phyloP scores from a whole-genome alignment of 2,888 invertebrate species.

The Boloria euphrosyne region DNA sequence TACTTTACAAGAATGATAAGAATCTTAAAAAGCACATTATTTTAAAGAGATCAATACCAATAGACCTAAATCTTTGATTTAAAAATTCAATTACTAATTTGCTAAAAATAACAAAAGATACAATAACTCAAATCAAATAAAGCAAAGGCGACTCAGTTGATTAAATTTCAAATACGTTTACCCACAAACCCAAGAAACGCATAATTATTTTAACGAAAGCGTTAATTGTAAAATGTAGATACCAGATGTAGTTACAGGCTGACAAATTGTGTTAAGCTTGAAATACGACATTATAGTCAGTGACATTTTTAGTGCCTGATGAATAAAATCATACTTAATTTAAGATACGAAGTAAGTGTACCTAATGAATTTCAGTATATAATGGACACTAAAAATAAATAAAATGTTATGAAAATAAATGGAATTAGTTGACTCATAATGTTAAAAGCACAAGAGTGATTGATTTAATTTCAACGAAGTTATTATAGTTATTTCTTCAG shows the following conservation, averaged over 20 bases:
- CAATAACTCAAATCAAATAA: conserved; percentile 14
- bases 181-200: conserved; percentile 1
- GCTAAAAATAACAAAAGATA: neutral
- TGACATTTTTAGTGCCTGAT: conserved; percentile 53
- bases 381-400: neutral
- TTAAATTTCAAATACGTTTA: conserved; percentile 7
- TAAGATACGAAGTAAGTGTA: conserved; percentile 2
- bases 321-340: conserved; percentile 14
- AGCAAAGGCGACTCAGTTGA: conserved; percentile 4
- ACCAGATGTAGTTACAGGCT: conserved; percentile 52
- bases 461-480: no score
- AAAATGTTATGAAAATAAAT: neutral
- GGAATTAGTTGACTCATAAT: conserved; percentile 5
- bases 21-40: no score
- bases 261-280: conserved; percentile 54
- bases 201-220: conserved; percentile 42
- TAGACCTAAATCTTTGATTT: no score
- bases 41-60: no score
- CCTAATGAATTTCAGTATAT: neutral
- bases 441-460: no score
- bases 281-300: conserved; percentile 50
- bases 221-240: conserved; percentile 51
- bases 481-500: no score
- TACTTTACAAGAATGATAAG: no score
- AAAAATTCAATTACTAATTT: no score